These are phyloP conservation scores for Charanyca ferruginea DNA, from an alignment of 2,888 invertebrate species.

Conservation along the genomic window DNA sequence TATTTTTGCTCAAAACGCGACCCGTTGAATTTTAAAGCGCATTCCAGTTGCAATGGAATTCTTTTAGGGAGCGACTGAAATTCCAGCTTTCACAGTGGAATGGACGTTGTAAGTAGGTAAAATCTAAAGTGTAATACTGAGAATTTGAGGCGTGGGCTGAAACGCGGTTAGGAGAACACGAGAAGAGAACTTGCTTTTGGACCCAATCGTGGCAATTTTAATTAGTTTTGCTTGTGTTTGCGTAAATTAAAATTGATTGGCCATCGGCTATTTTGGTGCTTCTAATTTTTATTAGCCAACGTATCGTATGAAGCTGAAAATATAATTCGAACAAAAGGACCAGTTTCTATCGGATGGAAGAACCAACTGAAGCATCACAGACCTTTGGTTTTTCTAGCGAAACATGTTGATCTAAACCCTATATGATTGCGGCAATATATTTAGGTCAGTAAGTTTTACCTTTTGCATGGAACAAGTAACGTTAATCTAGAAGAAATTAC, in stretches of 20 bases:
- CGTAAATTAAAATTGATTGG: too few species aligned
- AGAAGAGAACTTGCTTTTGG: background rate
- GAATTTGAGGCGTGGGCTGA: conserved; percentile 41
- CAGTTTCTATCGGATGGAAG: background rate
- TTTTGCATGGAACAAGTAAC: too few species aligned
- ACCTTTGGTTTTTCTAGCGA: too few species aligned
- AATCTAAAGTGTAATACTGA: conserved; percentile 45
- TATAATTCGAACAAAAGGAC: background rate
- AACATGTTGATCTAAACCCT: too few species aligned
- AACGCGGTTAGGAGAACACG: conserved; percentile 3
- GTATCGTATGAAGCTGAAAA: background rate
- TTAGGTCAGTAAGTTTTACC: too few species aligned
- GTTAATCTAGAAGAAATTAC: too few species aligned
- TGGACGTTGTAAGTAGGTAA: conserved; percentile 43
- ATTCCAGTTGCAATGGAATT: conserved; percentile 59
- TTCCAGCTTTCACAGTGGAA: conserved; percentile 48
- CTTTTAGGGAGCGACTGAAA: conserved; percentile 52
- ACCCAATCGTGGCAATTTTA: background rate
- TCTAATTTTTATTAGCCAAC: background rate
- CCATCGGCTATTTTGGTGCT: too few species aligned
- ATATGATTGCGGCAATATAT: too few species aligned
- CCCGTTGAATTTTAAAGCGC: conserved; percentile 53
- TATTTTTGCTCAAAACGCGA: conserved; percentile 50
- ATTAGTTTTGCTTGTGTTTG: conserved; percentile 6
- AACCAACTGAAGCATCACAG: background rate